Evolutionary conservation across 2,888 invertebrate species (phyloP).

Genomic region (Caenorhabditis panamensis): DNA sequence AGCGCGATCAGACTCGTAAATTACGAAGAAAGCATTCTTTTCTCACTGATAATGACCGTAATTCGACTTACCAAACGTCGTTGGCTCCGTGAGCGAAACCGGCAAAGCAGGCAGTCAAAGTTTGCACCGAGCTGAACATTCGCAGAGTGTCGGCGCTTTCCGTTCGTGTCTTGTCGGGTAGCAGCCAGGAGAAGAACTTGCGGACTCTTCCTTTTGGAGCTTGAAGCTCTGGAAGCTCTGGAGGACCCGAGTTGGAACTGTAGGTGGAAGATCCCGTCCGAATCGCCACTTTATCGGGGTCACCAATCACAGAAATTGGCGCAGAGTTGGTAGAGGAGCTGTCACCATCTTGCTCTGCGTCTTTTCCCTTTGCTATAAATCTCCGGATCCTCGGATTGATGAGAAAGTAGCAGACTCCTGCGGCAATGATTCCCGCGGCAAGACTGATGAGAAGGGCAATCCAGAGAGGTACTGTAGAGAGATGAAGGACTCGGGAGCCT

Average conservation of each 20-base stretch:
- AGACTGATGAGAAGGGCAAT: slow-evolving; percentile 87
- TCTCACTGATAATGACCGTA: slow-evolving; percentile 34
- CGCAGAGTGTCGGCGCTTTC: slow-evolving; percentile 70
- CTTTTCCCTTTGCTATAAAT: slow-evolving; percentile 36
- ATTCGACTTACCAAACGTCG: slow-evolving; percentile 89
- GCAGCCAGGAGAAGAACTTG: slow-evolving; percentile 70
- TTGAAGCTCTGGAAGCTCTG: too few relatives aligned
- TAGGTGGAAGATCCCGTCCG: slow-evolving; percentile 24
- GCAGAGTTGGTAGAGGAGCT: too few relatives aligned
- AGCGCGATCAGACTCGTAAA: slow-evolving; percentile 22
- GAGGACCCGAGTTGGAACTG: slow-evolving; percentile 11
- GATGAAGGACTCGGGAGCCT: slow-evolving; percentile 88
- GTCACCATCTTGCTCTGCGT: not conserved
- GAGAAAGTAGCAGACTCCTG: slow-evolving; percentile 63
- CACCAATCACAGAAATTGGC: too few relatives aligned
- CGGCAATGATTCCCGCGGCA: slow-evolving; percentile 85
- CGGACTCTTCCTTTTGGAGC: slow-evolving; percentile 41
- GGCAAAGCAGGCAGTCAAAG: slow-evolving; percentile 96
- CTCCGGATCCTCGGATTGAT: slow-evolving; percentile 64
- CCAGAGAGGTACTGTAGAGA: slow-evolving; percentile 93
- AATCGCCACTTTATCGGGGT: slow-evolving; percentile 41
- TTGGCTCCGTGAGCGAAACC: slow-evolving; percentile 99
- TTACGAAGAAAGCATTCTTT: slow-evolving; percentile 36
- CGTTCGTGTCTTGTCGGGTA: slow-evolving; percentile 65
- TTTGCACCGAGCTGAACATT: slow-evolving; percentile 94